These are phyloP conservation scores for Holacanthella duospinosa DNA, from an alignment of 2,888 invertebrate species.

Conservation along the genomic window DNA sequence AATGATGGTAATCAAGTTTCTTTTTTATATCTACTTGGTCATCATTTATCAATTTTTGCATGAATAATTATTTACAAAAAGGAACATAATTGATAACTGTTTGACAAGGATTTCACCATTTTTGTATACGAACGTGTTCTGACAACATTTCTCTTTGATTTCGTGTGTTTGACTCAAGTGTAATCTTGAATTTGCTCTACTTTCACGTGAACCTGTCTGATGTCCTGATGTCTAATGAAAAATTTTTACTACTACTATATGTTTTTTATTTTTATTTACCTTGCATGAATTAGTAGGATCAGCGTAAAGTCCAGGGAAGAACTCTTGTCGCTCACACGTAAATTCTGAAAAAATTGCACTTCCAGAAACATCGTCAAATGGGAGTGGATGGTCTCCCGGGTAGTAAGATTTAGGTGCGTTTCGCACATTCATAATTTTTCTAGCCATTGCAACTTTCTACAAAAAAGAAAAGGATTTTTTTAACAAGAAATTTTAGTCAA, in stretches of 20 bases:
- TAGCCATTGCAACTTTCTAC: slow-evolving; percentile 9
- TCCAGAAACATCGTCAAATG: slow-evolving; percentile 25
- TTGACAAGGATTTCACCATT: neutral
- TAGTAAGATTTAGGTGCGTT: slow-evolving; percentile 37
- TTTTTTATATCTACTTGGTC: neutral
- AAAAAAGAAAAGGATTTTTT: neutral
- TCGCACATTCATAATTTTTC: slow-evolving; percentile 17
- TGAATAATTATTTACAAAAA: neutral
- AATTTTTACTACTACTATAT: no score
- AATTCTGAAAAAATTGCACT: slow-evolving; percentile 60
- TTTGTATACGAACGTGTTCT: neutral
- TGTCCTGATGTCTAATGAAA: no score
- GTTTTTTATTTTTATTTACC: slow-evolving; percentile 50
- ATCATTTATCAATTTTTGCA: neutral
- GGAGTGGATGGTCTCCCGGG: slow-evolving; percentile 28
- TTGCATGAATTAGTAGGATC: slow-evolving; percentile 81
- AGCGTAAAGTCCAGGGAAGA: slow-evolving; percentile 79
- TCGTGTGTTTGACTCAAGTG: neutral
- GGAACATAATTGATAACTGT: neutral
- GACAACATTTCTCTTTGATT: neutral
- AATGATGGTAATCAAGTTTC: no score
- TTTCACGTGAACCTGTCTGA: neutral
- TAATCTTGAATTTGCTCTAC: neutral
- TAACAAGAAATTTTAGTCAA: neutral
- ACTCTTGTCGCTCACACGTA: slow-evolving; percentile 77